Evolutionary conservation across 2,797 vertebrate species (phyloP).

Genomic region (Chiloscyllium punctatum): DNA sequence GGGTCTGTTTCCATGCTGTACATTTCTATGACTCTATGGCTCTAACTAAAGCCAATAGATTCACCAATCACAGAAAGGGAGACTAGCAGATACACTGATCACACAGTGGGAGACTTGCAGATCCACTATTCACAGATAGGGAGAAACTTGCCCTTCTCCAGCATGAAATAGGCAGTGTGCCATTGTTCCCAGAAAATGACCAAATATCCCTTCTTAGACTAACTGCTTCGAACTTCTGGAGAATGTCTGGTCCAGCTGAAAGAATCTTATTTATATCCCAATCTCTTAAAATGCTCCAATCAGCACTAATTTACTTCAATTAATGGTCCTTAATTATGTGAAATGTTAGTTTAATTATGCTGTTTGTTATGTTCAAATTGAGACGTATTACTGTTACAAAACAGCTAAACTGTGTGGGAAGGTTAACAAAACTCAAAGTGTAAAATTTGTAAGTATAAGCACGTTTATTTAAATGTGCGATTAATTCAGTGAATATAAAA

Average conservation of each 20-base stretch:
- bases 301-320: conserved; percentile 29
- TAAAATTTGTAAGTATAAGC: background rate
- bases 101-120: no score
- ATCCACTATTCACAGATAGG: no score
- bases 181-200: background rate
- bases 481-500: background rate
- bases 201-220: background rate
- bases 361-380: conserved; percentile 15
- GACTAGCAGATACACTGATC: no score
- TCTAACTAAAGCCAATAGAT: no score
- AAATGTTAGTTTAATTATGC: conserved; percentile 30
- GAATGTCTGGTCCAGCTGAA: background rate
- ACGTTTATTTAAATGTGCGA: background rate
- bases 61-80: no score
- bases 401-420: conserved; percentile 15
- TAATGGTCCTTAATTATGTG: conserved; percentile 18
- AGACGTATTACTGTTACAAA: background rate
- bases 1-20: no score
- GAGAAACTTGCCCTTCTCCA: no score
- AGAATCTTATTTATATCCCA: background rate
- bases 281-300: conserved; percentile 7
- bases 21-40: no score
- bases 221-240: background rate
- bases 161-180: no score
- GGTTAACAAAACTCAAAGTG: background rate